phyloP scores from a whole-genome alignment of 2,888 invertebrate genomes.

The Spisula subtruncata region DNA sequence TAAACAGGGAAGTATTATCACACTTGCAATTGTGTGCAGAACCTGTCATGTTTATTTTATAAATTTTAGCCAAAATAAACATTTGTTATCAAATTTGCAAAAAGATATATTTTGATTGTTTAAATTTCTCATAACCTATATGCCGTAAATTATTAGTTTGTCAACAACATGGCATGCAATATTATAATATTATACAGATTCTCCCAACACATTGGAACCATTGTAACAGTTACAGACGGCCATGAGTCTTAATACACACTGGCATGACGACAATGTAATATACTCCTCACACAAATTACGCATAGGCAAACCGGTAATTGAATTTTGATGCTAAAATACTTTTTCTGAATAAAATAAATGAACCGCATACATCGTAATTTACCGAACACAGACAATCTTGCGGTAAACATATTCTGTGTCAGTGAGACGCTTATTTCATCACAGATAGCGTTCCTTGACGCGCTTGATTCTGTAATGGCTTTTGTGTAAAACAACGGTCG shows the following conservation, averaged over 20 bases:
- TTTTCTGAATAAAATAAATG: conserved; percentile 64
- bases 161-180: no score
- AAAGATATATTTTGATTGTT: no score
- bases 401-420: background rate
- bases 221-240: background rate
- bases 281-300: background rate
- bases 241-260: background rate
- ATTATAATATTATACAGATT: no score
- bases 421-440: conserved; percentile 18
- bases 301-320: conserved; percentile 48
- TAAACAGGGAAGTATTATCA: no score
- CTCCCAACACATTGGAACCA: background rate
- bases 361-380: conserved; percentile 38
- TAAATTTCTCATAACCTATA: no score
- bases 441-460: background rate
- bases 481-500: background rate
- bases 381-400: conserved; percentile 33
- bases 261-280: background rate
- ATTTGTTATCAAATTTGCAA: no score
- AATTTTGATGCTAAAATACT: conserved; percentile 60
- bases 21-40: no score
- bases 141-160: no score
- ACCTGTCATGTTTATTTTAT: no score
- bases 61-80: no score
- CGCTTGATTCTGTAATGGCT: background rate